Evolutionary conservation across 2,888 invertebrate genomes (phyloP).

Genomic region (Oscheius sp.): DNA sequence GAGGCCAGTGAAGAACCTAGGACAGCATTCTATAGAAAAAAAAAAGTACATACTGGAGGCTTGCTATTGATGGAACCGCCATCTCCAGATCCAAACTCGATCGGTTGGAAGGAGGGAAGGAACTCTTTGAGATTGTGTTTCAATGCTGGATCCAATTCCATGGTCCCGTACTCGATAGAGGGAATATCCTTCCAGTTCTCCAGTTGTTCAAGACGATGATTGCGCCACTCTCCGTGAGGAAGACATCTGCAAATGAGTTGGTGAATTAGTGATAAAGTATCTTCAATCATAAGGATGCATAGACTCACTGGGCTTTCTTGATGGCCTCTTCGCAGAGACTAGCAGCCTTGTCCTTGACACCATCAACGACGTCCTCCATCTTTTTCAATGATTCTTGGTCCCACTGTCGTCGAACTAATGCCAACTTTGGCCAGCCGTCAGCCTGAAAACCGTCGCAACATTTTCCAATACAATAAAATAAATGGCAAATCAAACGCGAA

Average conservation of each 20-base stretch:
- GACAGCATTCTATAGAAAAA: not conserved
- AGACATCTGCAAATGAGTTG: slow-evolving; percentile 15
- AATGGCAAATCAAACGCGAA: slow-evolving; percentile 6
- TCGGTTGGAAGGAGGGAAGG: slow-evolving; percentile 12
- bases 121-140: slow-evolving; percentile 28
- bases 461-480: not conserved
- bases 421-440: slow-evolving; percentile 26
- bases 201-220: slow-evolving; percentile 38
- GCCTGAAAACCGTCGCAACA: slow-evolving; percentile 13
- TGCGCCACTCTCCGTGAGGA: slow-evolving; percentile 44
- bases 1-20: slow-evolving; percentile 47
- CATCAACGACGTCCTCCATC: slow-evolving; percentile 2
- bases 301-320: slow-evolving; percentile 17
- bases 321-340: slow-evolving; percentile 11
- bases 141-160: slow-evolving; percentile 39
- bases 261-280: too few relatives aligned
- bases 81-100: slow-evolving; percentile 17
- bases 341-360: not conserved
- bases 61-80: slow-evolving; percentile 13
- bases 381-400: not conserved
- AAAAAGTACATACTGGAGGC: slow-evolving; percentile 19
- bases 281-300: not conserved
- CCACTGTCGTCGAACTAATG: slow-evolving; percentile 7
- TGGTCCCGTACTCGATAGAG: slow-evolving; percentile 37
- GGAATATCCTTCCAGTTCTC: slow-evolving; percentile 45